phyloP scores from a whole-genome alignment of 2,797 vertebrate genomes.

The Sebastes kiyomatsui region DNA sequence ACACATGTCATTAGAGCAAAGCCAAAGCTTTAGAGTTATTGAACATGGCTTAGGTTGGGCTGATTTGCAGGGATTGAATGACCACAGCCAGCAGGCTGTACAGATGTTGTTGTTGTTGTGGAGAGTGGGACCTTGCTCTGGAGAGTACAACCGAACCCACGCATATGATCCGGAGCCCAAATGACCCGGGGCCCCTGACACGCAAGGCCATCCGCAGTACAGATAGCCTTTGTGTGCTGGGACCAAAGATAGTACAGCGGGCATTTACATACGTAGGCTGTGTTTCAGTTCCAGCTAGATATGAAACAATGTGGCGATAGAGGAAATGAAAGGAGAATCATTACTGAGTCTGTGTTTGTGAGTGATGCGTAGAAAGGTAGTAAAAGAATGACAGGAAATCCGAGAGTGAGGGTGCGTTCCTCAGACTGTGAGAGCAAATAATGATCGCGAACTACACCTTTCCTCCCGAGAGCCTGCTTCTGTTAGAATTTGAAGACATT shows the following conservation, averaged over 20 bases:
- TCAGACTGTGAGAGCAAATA: neutral
- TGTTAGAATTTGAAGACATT: conserved; percentile 10
- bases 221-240: conserved; percentile 17
- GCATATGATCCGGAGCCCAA: neutral
- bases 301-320: neutral
- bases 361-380: neutral
- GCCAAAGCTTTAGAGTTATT: conserved; percentile 24
- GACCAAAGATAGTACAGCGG: neutral
- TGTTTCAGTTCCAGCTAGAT: neutral
- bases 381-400: conserved; percentile 15
- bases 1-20: conserved; percentile 11
- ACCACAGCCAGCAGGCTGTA: conserved; percentile 34
- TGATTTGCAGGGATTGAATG: conserved; percentile 13
- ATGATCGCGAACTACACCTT: conserved; percentile 11
- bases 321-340: neutral
- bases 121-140: neutral
- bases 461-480: conserved; percentile 1
- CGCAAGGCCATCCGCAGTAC: neutral
- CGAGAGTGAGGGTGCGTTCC: neutral
- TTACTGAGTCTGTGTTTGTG: neutral
- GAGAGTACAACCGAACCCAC: conserved; percentile 18
- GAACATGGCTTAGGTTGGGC: conserved; percentile 6
- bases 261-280: conserved; percentile 18
- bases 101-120: conserved; percentile 49
- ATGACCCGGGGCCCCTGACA: conserved; percentile 9